phyloP scores from a whole-genome alignment of 2,113 vertebrate species.

The Chiloscyllium plagiosum region DNA sequence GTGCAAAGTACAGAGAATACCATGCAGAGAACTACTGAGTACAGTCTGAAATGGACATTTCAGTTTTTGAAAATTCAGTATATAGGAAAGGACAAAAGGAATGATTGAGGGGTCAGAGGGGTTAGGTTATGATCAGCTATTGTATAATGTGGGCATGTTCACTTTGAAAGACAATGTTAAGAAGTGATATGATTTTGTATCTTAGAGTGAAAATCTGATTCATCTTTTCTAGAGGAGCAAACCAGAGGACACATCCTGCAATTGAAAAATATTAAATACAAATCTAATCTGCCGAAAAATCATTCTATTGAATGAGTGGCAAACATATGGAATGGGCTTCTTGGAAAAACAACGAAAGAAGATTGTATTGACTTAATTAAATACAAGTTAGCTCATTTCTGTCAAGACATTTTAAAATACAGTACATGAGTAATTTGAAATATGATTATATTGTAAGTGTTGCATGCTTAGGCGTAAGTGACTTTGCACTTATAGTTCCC shows the following conservation, averaged over 20 bases:
- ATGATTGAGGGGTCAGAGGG: not conserved
- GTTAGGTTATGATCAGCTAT: not conserved
- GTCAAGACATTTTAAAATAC: not conserved
- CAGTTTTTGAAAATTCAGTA: not conserved
- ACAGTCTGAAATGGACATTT: not conserved
- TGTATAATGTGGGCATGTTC: not conserved
- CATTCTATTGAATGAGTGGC: not conserved
- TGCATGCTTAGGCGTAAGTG: not conserved
- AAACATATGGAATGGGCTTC: not conserved
- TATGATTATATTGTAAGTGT: not conserved
- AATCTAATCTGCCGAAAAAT: not conserved
- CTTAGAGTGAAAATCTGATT: not conserved
- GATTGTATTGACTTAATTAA: not conserved
- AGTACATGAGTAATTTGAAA: not conserved
- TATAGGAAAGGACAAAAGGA: not conserved
- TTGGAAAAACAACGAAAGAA: not conserved
- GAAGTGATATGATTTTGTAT: not conserved
- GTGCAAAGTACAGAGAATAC: no score
- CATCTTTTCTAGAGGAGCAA: not conserved
- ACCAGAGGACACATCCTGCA: not conserved
- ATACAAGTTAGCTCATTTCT: not conserved
- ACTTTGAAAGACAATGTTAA: not conserved
- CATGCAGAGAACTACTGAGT: no score
- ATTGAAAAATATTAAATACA: not conserved
- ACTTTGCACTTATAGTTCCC: not conserved